Percentiles rank a stretch among this genome's conserved stretches.
Evolutionary conservation across 2,113 vertebrate species (phyloP).

Genomic region (Tinamus guttatus): DNA sequence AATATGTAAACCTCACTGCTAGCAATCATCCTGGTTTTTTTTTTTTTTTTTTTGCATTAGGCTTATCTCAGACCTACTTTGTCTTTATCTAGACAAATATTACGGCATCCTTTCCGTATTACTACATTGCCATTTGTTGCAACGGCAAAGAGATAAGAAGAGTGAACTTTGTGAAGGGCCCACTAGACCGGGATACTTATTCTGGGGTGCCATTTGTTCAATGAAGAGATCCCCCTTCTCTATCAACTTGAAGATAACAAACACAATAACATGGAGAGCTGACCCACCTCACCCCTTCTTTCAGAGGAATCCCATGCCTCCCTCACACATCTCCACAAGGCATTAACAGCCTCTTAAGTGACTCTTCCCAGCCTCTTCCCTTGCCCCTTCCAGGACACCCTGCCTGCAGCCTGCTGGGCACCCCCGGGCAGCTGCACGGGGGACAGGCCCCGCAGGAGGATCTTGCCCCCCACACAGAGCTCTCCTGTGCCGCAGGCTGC

Average conservation of each 20-base stretch:
- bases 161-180: fast-evolving
- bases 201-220: not conserved
- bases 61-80: not conserved
- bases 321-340: not conserved
- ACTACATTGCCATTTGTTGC: not conserved
- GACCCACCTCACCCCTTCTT: not conserved
- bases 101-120: not conserved
- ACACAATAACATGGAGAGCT: not conserved
- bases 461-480: too few relatives aligned
- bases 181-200: not conserved
- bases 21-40: not conserved
- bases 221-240: not conserved
- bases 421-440: too few relatives aligned
- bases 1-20: not conserved
- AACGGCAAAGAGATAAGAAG: not conserved
- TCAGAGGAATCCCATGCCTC: not conserved
- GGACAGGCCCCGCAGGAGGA: too few relatives aligned
- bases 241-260: not conserved
- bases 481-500: too few relatives aligned
- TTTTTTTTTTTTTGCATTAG: not conserved
- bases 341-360: not conserved
- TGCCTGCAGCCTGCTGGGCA: too few relatives aligned
- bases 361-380: too few relatives aligned
- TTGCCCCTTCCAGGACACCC: too few relatives aligned
- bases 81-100: not conserved